Conservation (phyloP, 2,113 vertebrate genomes). For the Gasterosteus aculeatus region DNA sequence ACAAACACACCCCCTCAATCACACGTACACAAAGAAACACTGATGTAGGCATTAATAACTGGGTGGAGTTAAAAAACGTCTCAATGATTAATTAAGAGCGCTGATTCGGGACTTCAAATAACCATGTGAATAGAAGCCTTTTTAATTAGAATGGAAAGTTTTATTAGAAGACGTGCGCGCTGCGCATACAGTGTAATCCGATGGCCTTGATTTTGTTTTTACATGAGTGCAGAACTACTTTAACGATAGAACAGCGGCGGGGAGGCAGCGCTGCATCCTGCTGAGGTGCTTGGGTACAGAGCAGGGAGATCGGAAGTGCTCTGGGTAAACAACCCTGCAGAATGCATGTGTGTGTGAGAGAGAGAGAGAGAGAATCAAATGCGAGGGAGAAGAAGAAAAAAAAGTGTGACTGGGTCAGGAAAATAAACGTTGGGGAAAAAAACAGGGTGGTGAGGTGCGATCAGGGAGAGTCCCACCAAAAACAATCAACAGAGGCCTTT, state of each 20-base stretch:
- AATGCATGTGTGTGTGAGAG: slow-evolving; percentile 11
- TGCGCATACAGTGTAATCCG: slow-evolving; percentile 20
- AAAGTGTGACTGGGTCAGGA: slow-evolving; percentile 35
- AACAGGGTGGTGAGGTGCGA: slow-evolving; percentile 25
- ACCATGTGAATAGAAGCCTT: background rate
- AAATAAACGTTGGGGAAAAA: slow-evolving; percentile 64
- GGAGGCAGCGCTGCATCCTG: slow-evolving; percentile 53
- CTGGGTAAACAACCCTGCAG: slow-evolving; percentile 51
- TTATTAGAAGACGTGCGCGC: background rate
- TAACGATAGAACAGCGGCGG: slow-evolving; percentile 47
- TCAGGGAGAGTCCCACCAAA: slow-evolving; percentile 44
- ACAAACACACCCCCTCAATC: slow-evolving; percentile 27
- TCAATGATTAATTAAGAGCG: background rate
- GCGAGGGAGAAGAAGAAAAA: background rate
- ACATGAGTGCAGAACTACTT: slow-evolving; percentile 29
- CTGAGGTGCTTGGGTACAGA: slow-evolving; percentile 64
- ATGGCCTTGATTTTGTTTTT: slow-evolving; percentile 50
- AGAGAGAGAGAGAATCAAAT: slow-evolving; percentile 17
- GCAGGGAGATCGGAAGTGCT: slow-evolving; percentile 57
- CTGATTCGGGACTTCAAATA: slow-evolving; percentile 1
- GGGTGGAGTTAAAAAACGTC: background rate
- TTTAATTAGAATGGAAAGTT: background rate
- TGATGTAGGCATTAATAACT: background rate
- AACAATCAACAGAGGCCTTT: slow-evolving; percentile 51
- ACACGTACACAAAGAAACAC: slow-evolving; percentile 23